A percentile compares a stretch with the other conserved stretches of the same genome.
phyloP scores from a whole-genome alignment of 1,140 invertebrate species.

The Trichonephila clavipes region DNA sequence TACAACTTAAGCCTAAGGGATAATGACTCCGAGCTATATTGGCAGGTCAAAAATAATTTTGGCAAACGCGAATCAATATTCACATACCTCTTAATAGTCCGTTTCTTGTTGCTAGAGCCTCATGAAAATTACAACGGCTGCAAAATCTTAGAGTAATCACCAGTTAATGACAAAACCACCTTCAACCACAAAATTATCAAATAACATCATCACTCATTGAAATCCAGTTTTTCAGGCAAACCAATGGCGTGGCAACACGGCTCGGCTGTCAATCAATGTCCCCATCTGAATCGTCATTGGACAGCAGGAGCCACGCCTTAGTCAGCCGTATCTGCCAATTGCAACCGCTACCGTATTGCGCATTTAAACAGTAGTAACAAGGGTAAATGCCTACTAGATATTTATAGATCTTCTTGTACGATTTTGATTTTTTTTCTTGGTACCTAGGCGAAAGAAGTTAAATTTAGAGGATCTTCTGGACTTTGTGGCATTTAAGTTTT shows the following conservation, averaged over 20 bases:
- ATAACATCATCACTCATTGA: constrained; percentile 54
- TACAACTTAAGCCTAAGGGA: constrained; percentile 3
- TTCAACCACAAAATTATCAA: constrained; percentile 68
- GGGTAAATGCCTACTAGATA: constrained; percentile 71
- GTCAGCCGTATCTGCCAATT: constrained; percentile 62
- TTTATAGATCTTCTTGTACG: constrained; percentile 45
- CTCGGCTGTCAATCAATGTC: constrained; percentile 48
- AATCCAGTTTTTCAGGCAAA: constrained; percentile 28
- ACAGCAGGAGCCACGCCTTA: constrained; percentile 37
- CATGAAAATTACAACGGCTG: constrained; percentile 49
- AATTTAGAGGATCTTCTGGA: constrained; percentile 34
- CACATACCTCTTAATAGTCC: constrained; percentile 51
- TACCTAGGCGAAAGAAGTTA: not conserved
- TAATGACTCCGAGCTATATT: not conserved
- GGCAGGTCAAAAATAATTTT: constrained; percentile 51
- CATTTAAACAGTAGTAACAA: constrained; percentile 72
- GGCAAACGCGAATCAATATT: constrained; percentile 30
- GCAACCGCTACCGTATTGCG: constrained; percentile 73
- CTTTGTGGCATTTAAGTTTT: not conserved
- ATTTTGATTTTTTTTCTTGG: not conserved
- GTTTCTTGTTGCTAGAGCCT: not conserved
- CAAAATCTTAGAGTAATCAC: constrained; percentile 34
- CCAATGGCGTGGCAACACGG: constrained; percentile 53
- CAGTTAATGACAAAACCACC: constrained; percentile 54
- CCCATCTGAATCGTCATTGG: constrained; percentile 19